Evolutionary conservation across 2,888 invertebrate genomes (phyloP).

Genomic region (Cerceris rybyensis): DNA sequence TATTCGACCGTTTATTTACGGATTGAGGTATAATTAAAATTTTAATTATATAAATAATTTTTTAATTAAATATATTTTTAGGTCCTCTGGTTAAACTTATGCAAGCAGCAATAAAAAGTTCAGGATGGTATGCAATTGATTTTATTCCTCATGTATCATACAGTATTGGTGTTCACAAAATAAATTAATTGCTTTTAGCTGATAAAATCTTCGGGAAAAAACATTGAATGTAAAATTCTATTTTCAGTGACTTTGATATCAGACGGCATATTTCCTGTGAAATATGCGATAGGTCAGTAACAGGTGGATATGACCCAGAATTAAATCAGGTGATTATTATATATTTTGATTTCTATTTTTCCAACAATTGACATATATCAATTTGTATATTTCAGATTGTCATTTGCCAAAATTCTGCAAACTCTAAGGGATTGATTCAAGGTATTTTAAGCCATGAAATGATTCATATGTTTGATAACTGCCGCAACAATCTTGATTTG

Average conservation of each 20-base stretch:
- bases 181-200: background rate
- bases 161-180: background rate
- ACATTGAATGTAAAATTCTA: conserved; percentile 36
- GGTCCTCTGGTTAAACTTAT: conserved; percentile 92
- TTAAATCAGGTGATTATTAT: conserved; percentile 87
- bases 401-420: conserved; percentile 93
- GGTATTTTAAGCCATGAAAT: conserved; percentile 95
- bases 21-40: background rate
- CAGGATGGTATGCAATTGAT: conserved; percentile 87
- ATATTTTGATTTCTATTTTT: background rate
- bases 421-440: conserved; percentile 87
- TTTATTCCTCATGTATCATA: conserved; percentile 14
- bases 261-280: conserved; percentile 96
- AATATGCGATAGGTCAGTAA: conserved; percentile 91
- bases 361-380: background rate
- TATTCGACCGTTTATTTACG: background rate
- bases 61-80: conserved; percentile 71
- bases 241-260: conserved; percentile 90
- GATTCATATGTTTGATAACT: conserved; percentile 98
- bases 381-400: conserved; percentile 86
- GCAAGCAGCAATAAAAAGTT: conserved; percentile 91
- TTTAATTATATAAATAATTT: conserved; percentile 1
- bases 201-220: background rate
- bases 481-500: conserved; percentile 93
- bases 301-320: conserved; percentile 95